Evolutionary conservation across 2,888 invertebrate genomes (phyloP).

Genomic region (Melieria crassipennis): DNA sequence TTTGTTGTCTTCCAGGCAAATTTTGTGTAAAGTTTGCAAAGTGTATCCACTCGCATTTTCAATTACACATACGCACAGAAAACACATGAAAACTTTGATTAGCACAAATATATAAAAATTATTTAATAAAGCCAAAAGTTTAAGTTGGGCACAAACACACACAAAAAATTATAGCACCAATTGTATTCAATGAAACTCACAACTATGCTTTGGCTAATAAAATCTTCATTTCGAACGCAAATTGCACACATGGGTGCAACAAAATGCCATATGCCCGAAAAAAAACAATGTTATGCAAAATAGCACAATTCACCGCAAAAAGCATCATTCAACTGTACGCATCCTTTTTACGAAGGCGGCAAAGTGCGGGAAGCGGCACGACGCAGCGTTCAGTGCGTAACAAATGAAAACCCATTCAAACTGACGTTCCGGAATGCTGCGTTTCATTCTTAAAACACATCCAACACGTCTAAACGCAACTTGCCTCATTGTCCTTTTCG

Average conservation of each 20-base stretch:
- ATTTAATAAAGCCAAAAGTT: no score
- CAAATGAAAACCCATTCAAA: neutral
- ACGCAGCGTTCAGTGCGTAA: neutral
- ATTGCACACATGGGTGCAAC: neutral
- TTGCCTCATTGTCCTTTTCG: neutral
- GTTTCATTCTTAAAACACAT: constrained; percentile 10
- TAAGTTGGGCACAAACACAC: no score
- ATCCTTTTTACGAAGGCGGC: no score
- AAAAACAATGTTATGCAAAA: neutral
- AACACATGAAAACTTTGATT: no score
- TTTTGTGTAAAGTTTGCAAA: no score
- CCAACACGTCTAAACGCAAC: neutral
- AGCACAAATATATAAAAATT: no score
- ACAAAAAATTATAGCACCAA: no score
- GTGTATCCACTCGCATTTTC: no score
- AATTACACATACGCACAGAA: no score
- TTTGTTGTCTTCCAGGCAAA: no score
- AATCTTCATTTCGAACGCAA: neutral
- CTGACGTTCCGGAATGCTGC: constrained; percentile 10
- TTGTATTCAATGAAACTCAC: no score
- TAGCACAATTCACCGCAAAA: neutral
- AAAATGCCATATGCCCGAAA: neutral
- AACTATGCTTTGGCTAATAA: no score
- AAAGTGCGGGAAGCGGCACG: neutral
- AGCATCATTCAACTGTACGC: neutral